Base-by-base conservation (phyloP, 2,888 invertebrate species). In the Temnothorax unifasciatus region DNA sequence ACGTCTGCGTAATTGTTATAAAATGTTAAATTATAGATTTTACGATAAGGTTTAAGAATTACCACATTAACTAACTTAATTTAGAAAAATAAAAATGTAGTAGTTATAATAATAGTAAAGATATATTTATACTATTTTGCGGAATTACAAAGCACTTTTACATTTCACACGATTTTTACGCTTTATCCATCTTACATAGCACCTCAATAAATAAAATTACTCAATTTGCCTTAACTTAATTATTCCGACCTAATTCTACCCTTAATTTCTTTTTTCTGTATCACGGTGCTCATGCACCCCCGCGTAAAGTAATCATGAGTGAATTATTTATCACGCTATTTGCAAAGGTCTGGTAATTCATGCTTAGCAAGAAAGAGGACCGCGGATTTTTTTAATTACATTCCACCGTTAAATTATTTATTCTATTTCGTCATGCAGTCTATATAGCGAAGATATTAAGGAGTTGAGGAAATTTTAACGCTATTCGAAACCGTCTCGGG, bases 161-260 rank as follows among this genome's bases (percentile, higher is more conserved):
- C 9, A 69, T 52, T 41, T 1, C 13, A 21, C 13, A 25, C 15
- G 2, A 66, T 44, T 66, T 6, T 66, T 1, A 41, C 34, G 21
- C 1, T 44, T 66, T 66, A 25, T 66, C 38, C 15, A 18, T 54
- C 11, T 57, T 25, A 57, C 11, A 3, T 38, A 57, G 5, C 21
- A 41, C 38, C 41, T 25, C 6, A 25, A 59, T 57, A 73, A 73
- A 73, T 59, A 59, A 73, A 59, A 59, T 41, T 47, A 73, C 18
- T 38, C 41, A 73, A 57, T 38, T 57, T 25, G 25, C 3, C 8
- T 21, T 15, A 54, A 73, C 13, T 57, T 21, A 9, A 15, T 38
- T 71, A 74, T 59, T 41, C n/a, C 5, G 57, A 57, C 41, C n/a
- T 59, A 74, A 59, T 29, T 59, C 13, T 13, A 57, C 25, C 15